These are phyloP conservation scores for Corythoichthys intestinalis DNA, from an alignment of 2,113 vertebrate genomes.

Conservation along the genomic window DNA sequence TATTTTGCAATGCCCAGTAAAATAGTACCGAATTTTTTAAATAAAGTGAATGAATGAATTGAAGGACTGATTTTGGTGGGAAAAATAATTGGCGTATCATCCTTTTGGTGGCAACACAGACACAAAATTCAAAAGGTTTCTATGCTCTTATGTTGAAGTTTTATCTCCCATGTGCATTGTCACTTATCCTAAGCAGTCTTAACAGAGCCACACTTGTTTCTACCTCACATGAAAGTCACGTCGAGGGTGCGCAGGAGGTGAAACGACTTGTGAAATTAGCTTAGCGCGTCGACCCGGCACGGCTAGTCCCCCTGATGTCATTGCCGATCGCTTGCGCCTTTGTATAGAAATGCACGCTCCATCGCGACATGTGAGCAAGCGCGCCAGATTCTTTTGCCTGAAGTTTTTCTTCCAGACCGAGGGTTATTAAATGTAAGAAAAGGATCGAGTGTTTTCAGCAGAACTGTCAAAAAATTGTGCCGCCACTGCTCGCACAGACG, in stretches of 20 bases:
- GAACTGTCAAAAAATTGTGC: slow-evolving; percentile 38
- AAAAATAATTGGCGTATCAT: neutral
- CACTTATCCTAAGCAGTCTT: neutral
- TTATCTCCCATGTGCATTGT: neutral
- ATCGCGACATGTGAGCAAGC: slow-evolving; percentile 26
- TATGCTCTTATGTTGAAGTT: neutral
- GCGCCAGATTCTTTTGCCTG: slow-evolving; percentile 33
- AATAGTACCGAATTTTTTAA: no score
- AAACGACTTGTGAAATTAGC: slow-evolving; percentile 2
- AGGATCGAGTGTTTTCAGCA: slow-evolving; percentile 37
- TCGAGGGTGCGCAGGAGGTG: neutral
- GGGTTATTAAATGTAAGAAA: slow-evolving; percentile 20
- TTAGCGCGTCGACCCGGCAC: slow-evolving; percentile 7
- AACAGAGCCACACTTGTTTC: neutral
- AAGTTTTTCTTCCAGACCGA: slow-evolving; percentile 27
- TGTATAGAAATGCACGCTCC: slow-evolving; percentile 19
- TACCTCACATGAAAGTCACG: neutral
- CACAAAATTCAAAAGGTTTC: neutral
- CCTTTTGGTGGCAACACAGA: neutral
- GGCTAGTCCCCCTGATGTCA: neutral
- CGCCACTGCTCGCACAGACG: neutral
- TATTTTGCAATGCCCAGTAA: no score
- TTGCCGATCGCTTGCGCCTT: slow-evolving; percentile 7
- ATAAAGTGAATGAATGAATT: no score
- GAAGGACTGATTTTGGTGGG: no score